phyloP scores from a whole-genome alignment of 2,797 vertebrate genomes.

The Neopelma chrysocephalum region DNA sequence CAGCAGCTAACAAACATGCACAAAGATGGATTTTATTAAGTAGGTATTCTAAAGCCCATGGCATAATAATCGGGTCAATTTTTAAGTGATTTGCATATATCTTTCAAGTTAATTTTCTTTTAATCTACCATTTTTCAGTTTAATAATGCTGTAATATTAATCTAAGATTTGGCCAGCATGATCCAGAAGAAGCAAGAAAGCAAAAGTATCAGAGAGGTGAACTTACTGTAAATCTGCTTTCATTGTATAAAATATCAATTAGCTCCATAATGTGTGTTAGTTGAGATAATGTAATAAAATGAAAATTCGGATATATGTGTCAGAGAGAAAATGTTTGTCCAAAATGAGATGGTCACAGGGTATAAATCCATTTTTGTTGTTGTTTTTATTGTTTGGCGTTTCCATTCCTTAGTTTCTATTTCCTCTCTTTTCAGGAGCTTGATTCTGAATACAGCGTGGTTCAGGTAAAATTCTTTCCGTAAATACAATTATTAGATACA shows the following conservation, averaged over 20 bases:
- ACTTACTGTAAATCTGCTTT: background rate
- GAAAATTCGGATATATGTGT: background rate
- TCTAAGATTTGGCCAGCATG: background rate
- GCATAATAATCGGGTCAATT: background rate
- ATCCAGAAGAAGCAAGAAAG: background rate
- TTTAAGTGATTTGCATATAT: background rate
- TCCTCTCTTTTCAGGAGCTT: slow-evolving; percentile 68
- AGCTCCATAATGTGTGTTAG: background rate
- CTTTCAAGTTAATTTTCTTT: background rate
- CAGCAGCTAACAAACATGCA: background rate
- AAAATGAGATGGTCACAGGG: background rate
- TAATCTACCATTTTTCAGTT: background rate
- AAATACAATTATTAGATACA: background rate
- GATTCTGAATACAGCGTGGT: slow-evolving; percentile 53
- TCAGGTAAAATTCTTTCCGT: slow-evolving; percentile 70
- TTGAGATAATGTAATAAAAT: background rate
- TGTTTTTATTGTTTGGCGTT: background rate
- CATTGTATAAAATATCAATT: background rate
- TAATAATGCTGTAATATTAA: background rate
- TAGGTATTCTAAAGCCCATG: background rate
- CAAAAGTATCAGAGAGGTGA: background rate
- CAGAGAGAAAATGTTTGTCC: background rate
- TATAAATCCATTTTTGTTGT: background rate
- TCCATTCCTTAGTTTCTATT: slow-evolving; percentile 19
- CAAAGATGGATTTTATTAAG: background rate